Conservation (phyloP, 1,140 invertebrate genomes). For the Bacillus rossius region DNA sequence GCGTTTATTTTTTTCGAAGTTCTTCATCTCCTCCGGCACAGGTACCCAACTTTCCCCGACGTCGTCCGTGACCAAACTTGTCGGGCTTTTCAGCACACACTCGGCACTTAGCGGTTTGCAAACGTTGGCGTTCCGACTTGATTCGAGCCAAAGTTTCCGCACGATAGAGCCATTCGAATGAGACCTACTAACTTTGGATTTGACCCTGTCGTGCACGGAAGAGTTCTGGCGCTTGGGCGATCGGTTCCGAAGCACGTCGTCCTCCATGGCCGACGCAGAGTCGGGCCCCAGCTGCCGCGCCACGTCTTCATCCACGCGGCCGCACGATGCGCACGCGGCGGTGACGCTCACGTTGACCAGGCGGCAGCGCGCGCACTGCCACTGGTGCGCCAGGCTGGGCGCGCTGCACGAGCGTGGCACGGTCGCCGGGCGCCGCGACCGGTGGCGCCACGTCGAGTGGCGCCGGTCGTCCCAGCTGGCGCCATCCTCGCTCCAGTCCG, state of each 20-base stretch:
- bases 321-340: slow-evolving; percentile 22
- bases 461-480: slow-evolving; percentile 3
- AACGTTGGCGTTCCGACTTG: background rate
- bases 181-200: slow-evolving; percentile 51
- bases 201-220: slow-evolving; percentile 53
- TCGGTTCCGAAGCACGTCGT: slow-evolving; percentile 9
- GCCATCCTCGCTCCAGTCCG: background rate
- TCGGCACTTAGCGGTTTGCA: slow-evolving; percentile 1
- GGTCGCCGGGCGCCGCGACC: background rate
- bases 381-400: slow-evolving; percentile 23
- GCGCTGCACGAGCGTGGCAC: slow-evolving; percentile 16
- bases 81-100: slow-evolving; percentile 16
- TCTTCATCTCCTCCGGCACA: slow-evolving; percentile 16
- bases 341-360: slow-evolving; percentile 32
- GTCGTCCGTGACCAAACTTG: slow-evolving; percentile 19
- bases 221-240: slow-evolving; percentile 49
- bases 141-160: slow-evolving; percentile 31
- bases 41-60: slow-evolving; percentile 13
- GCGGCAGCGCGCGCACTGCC: slow-evolving; percentile 32
- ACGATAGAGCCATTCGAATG: slow-evolving; percentile 43
- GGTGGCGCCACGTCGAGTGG: slow-evolving; percentile 8
- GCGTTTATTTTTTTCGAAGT: slow-evolving; percentile 35
- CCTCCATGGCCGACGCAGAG: background rate
- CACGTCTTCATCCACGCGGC: slow-evolving; percentile 1
- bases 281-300: background rate